phyloP scores from a whole-genome alignment of 2,797 vertebrate genomes.

The Rhabdophis nuchalis region DNA sequence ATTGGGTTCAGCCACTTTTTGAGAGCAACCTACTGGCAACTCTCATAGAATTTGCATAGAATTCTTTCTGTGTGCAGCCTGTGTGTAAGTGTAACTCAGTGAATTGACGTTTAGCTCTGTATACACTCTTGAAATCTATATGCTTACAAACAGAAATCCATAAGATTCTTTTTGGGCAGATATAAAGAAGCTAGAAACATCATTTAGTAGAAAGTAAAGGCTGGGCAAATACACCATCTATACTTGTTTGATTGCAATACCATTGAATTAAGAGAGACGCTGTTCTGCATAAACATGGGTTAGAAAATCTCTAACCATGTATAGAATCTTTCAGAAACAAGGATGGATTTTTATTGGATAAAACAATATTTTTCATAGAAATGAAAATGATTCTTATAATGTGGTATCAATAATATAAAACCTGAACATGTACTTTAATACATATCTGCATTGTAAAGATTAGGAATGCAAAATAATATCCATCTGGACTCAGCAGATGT shows the following conservation, averaged over 20 bases:
- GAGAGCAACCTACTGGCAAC: background rate
- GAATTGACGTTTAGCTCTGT: background rate
- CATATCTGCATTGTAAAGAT: background rate
- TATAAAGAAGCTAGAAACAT: background rate
- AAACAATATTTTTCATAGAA: background rate
- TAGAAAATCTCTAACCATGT: background rate
- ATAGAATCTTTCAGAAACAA: background rate
- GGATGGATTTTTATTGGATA: background rate
- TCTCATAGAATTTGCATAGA: background rate
- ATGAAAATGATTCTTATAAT: background rate
- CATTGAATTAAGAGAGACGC: background rate
- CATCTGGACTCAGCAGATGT: background rate
- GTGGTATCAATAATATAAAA: background rate
- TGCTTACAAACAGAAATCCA: background rate
- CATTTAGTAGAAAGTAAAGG: background rate
- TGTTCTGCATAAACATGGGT: background rate
- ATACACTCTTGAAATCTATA: background rate
- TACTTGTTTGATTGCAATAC: background rate
- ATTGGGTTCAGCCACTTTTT: background rate
- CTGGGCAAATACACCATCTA: background rate
- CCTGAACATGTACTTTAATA: background rate
- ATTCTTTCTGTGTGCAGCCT: background rate
- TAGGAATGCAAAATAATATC: background rate
- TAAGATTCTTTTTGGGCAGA: background rate
- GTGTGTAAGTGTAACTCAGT: background rate